These are phyloP conservation scores for Phalera bucephala DNA, from an alignment of 2,888 invertebrate genomes.

Conservation along the genomic window DNA sequence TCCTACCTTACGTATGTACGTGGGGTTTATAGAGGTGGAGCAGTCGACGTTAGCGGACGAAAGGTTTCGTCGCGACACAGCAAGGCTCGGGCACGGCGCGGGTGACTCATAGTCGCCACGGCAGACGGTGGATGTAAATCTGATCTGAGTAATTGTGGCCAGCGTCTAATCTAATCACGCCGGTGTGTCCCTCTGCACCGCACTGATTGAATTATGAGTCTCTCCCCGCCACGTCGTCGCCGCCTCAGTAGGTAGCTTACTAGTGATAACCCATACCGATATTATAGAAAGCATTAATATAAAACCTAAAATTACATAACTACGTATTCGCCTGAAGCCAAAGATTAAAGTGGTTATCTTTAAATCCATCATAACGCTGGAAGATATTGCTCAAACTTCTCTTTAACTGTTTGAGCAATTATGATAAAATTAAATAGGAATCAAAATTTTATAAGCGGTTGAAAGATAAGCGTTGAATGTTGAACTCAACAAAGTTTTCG, in stretches of 20 bases:
- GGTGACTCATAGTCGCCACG: conserved; percentile 16
- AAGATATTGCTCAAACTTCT: conserved; percentile 63
- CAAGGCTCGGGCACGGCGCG: too few species aligned
- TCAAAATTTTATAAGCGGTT: conserved; percentile 78
- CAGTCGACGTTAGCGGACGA: too few species aligned
- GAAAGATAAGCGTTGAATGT: conserved; percentile 75
- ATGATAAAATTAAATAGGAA: conserved; percentile 78
- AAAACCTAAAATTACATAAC: not conserved
- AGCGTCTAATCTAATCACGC: conserved; percentile 76
- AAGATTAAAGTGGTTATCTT: conserved; percentile 39
- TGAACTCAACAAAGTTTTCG: conserved; percentile 67
- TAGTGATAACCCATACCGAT: conserved; percentile 33
- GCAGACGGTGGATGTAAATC: conserved; percentile 65
- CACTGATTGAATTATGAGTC: conserved; percentile 72
- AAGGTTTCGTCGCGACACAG: too few species aligned
- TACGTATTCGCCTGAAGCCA: conserved; percentile 14
- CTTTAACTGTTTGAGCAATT: conserved; percentile 70
- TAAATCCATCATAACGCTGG: conserved; percentile 49
- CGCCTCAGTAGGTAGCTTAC: conserved; percentile 36
- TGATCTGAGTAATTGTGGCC: conserved; percentile 80
- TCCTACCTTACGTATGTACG: not conserved
- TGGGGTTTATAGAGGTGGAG: too few species aligned
- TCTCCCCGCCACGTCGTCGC: conserved; percentile 33
- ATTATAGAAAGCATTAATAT: conserved; percentile 22
- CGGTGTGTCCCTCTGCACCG: conserved; percentile 71